phyloP scores from a whole-genome alignment of 2,888 invertebrate species.

The Glyphotaelius pellucidus region DNA sequence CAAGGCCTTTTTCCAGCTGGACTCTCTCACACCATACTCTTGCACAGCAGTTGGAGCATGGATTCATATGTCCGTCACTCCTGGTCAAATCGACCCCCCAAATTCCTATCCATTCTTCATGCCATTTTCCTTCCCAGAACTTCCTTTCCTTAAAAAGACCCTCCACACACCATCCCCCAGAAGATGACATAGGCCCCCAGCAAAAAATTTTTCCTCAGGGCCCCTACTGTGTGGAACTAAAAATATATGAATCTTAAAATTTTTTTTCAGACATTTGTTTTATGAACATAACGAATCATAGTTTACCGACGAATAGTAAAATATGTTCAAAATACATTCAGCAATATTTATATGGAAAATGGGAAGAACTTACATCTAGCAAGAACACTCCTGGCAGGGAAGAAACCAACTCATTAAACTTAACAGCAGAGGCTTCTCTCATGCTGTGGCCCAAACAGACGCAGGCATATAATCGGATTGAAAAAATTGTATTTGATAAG shows the following conservation, averaged over 20 bases:
- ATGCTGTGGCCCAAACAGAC: slow-evolving; percentile 69
- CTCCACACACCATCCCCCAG: too few relatives aligned
- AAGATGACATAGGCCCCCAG: too few relatives aligned
- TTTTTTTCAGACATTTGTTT: neutral
- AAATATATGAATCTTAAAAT: neutral
- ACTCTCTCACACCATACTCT: too few relatives aligned
- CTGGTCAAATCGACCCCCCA: too few relatives aligned
- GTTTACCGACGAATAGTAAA: neutral
- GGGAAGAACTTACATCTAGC: slow-evolving; percentile 70
- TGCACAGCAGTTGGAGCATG: too few relatives aligned
- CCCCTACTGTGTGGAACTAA: too few relatives aligned
- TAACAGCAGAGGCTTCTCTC: slow-evolving; percentile 31
- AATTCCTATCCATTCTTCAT: too few relatives aligned
- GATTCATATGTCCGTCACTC: too few relatives aligned
- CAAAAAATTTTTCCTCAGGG: too few relatives aligned
- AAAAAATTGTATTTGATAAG: slow-evolving; percentile 71
- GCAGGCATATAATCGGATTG: slow-evolving; percentile 72
- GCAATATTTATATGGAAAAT: slow-evolving; percentile 66
- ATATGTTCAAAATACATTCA: neutral
- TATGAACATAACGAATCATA: neutral
- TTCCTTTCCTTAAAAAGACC: too few relatives aligned
- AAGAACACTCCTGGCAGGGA: slow-evolving; percentile 71
- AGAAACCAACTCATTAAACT: slow-evolving; percentile 51
- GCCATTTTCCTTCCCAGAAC: too few relatives aligned
- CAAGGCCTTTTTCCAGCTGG: neutral